A percentile compares a stretch with the other conserved stretches of the same genome.
Conservation (phyloP, 2,888 invertebrate species). For the Rambutsinella grinnellia region DNA sequence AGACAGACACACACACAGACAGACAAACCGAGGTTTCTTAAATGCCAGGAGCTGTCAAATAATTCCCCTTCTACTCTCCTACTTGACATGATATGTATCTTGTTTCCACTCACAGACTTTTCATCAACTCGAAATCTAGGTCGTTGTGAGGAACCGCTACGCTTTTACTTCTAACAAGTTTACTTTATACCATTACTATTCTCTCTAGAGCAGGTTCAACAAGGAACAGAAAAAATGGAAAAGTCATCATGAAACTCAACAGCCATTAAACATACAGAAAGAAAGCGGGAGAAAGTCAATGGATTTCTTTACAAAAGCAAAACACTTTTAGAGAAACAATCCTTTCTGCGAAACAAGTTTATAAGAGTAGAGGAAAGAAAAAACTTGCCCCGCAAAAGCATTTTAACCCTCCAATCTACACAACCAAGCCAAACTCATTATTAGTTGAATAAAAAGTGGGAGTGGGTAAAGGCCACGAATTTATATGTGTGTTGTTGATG, state of each 20-base stretch:
- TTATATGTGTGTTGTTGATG: background rate
- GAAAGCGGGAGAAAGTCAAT: background rate
- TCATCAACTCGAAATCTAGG: slow-evolving; percentile 44
- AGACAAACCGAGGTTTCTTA: no score
- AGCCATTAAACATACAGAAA: background rate
- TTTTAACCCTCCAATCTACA: no score
- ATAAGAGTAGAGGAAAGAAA: background rate
- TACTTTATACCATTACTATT: background rate
- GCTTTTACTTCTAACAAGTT: background rate
- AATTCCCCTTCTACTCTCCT: slow-evolving; percentile 18
- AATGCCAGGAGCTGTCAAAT: slow-evolving; percentile 4
- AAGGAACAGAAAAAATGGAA: background rate
- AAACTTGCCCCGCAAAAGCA: no score
- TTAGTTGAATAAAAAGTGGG: background rate
- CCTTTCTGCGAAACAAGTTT: no score
- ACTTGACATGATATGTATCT: slow-evolving; percentile 45
- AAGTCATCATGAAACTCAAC: slow-evolving; percentile 1
- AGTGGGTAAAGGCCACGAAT: background rate
- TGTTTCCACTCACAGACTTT: slow-evolving; percentile 14
- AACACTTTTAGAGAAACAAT: no score
- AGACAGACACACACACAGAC: no score
- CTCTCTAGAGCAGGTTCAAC: slow-evolving; percentile 4
- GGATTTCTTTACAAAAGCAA: no score
- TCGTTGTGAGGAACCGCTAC: background rate
- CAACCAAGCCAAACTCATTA: background rate